Evolutionary conservation across 2,797 vertebrate genomes (phyloP).

Genomic region (Typhlichthys subterraneus): DNA sequence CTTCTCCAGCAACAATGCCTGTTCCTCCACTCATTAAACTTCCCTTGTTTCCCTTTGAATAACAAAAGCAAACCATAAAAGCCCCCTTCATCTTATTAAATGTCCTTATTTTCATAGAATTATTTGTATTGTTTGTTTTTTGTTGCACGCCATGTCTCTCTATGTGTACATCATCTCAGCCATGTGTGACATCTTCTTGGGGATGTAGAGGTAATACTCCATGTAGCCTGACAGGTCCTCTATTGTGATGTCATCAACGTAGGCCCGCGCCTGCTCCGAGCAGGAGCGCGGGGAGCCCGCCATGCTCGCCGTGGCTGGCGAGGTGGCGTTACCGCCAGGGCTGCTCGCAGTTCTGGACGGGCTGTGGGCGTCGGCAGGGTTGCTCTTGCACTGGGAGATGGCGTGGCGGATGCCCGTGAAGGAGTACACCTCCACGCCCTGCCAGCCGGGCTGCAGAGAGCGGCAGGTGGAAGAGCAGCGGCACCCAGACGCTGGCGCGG

Average conservation of each 20-base stretch:
- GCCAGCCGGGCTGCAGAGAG: slow-evolving; percentile 82
- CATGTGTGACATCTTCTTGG: slow-evolving; percentile 99
- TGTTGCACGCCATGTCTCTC: slow-evolving; percentile 4
- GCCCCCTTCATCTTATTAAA: slow-evolving; percentile 14
- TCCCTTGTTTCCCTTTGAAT: not conserved
- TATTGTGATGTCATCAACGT: slow-evolving; percentile 95
- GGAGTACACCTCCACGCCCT: slow-evolving; percentile 90
- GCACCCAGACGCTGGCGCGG: slow-evolving; percentile 17
- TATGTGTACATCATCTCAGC: slow-evolving; percentile 99
- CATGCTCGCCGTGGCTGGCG: not conserved
- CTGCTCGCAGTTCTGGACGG: not conserved
- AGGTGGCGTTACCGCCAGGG: slow-evolving; percentile 6
- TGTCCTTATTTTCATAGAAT: slow-evolving; percentile 9
- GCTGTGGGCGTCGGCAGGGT: slow-evolving; percentile 59
- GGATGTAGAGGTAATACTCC: slow-evolving; percentile 96
- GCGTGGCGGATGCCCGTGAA: slow-evolving; percentile 90
- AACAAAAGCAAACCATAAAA: slow-evolving; percentile 19
- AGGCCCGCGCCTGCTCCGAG: slow-evolving; percentile 92
- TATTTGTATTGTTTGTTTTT: not conserved
- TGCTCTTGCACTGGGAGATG: slow-evolving; percentile 83
- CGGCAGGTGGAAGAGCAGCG: slow-evolving; percentile 62
- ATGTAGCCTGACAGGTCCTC: slow-evolving; percentile 98
- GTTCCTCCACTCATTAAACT: slow-evolving; percentile 27
- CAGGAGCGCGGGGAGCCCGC: slow-evolving; percentile 91
- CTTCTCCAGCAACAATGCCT: slow-evolving; percentile 28